Evolutionary conservation across 2,888 invertebrate genomes (phyloP).

Genomic region (Panzeria rudis): DNA sequence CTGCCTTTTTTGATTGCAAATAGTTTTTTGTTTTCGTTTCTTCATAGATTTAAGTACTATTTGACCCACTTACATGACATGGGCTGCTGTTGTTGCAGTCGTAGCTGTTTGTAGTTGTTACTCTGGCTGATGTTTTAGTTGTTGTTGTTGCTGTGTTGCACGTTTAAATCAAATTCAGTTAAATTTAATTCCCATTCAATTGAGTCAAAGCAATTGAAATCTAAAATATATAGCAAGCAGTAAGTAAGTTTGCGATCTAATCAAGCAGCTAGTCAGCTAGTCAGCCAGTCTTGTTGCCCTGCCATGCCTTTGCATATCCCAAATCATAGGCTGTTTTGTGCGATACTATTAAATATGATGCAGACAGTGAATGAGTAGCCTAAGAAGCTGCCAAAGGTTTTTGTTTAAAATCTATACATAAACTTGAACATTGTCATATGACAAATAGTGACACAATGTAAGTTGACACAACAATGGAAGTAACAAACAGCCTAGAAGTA

Average conservation of each 20-base stretch:
- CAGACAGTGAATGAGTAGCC: slow-evolving; percentile 24
- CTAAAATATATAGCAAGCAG: slow-evolving; percentile 21
- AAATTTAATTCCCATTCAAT: slow-evolving; percentile 72
- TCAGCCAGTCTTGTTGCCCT: background rate
- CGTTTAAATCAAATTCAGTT: slow-evolving; percentile 71
- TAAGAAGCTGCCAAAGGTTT: slow-evolving; percentile 46
- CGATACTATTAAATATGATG: slow-evolving; percentile 4
- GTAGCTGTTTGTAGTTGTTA: slow-evolving; percentile 33
- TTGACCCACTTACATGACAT: slow-evolving; percentile 71
- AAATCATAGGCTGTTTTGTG: background rate
- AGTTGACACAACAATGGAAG: slow-evolving; percentile 72
- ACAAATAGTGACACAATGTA: slow-evolving; percentile 73
- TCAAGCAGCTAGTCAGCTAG: background rate
- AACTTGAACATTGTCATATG: slow-evolving; percentile 64
- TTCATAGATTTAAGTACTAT: slow-evolving; percentile 65
- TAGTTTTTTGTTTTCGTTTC: slow-evolving; percentile 16
- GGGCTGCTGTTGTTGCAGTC: slow-evolving; percentile 22
- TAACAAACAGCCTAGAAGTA: slow-evolving; percentile 38
- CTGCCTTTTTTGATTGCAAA: slow-evolving; percentile 27
- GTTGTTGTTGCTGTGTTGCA: slow-evolving; percentile 56
- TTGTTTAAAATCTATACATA: slow-evolving; percentile 28
- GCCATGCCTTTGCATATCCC: background rate
- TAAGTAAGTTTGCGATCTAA: slow-evolving; percentile 4
- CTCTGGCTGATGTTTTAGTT: slow-evolving; percentile 38
- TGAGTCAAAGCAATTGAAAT: slow-evolving; percentile 69